Conservation (phyloP, 2,113 vertebrate genomes). For the Raja brachyura region DNA sequence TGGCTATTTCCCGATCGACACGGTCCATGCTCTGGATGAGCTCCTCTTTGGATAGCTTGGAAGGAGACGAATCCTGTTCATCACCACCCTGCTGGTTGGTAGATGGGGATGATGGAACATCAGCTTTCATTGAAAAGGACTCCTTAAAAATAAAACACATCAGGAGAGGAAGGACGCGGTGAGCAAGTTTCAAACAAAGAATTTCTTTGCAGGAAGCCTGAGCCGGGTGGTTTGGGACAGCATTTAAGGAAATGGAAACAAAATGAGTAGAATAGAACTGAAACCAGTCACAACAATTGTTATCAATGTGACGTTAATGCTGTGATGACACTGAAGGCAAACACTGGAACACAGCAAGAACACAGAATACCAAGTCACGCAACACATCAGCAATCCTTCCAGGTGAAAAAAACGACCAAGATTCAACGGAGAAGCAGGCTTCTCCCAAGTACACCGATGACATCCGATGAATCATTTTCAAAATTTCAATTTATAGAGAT, state of each 20-base stretch:
- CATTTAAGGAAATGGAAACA: background rate
- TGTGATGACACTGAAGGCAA: background rate
- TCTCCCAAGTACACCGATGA: background rate
- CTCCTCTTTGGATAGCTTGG: slow-evolving; percentile 97
- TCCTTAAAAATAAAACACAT: slow-evolving; percentile 62
- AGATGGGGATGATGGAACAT: slow-evolving; percentile 70
- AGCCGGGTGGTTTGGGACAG: background rate
- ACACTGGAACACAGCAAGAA: background rate
- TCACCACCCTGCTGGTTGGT: slow-evolving; percentile 67
- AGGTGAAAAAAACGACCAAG: background rate
- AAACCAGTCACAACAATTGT: background rate
- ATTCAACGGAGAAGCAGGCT: background rate
- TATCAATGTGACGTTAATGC: background rate
- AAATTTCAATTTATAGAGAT: background rate
- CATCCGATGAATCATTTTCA: background rate
- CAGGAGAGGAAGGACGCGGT: background rate
- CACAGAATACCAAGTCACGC: background rate
- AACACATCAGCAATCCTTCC: background rate
- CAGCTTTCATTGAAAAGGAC: slow-evolving; percentile 71
- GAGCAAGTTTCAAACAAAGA: slow-evolving; percentile 7
- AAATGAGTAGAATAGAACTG: background rate
- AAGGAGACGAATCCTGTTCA: slow-evolving; percentile 88
- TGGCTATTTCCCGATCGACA: slow-evolving; percentile 92
- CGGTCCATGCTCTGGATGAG: slow-evolving; percentile 98
- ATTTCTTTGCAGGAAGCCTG: background rate